Percentiles rank a stretch among this genome's conserved stretches.
Evolutionary conservation across 2,113 vertebrate genomes (phyloP).

Genomic region (Rana temporaria): DNA sequence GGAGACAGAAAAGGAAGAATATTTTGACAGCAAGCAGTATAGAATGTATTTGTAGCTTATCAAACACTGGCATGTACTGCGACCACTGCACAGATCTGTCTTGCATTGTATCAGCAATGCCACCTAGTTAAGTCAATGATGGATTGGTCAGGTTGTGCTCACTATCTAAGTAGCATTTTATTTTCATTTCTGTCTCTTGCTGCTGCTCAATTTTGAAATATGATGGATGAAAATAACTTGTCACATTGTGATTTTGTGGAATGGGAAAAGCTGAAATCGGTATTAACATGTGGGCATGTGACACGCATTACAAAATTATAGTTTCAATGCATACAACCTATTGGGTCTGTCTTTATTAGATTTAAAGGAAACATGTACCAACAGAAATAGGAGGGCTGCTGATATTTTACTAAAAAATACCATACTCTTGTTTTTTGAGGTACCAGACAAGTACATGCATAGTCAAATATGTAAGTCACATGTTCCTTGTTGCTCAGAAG

Average conservation of each 20-base stretch:
- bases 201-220: background rate
- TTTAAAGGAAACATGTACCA: too few relatives aligned
- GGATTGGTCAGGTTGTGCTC: background rate
- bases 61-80: background rate
- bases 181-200: background rate
- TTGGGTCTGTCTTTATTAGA: too few relatives aligned
- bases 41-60: too few relatives aligned
- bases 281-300: too few relatives aligned
- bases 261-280: background rate
- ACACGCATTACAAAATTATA: too few relatives aligned
- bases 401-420: too few relatives aligned
- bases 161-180: conserved; percentile 16
- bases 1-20: background rate
- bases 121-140: conserved; percentile 15
- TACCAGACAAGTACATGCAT: too few relatives aligned
- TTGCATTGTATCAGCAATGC: background rate
- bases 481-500: too few relatives aligned
- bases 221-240: background rate
- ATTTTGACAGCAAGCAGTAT: background rate
- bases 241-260: background rate
- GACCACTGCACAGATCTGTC: background rate
- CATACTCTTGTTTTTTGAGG: too few relatives aligned
- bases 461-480: too few relatives aligned
- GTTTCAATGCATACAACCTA: too few relatives aligned
- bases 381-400: too few relatives aligned